Base-by-base conservation (phyloP, 2,888 invertebrate species). In the Himalopsyche anomala region DNA sequence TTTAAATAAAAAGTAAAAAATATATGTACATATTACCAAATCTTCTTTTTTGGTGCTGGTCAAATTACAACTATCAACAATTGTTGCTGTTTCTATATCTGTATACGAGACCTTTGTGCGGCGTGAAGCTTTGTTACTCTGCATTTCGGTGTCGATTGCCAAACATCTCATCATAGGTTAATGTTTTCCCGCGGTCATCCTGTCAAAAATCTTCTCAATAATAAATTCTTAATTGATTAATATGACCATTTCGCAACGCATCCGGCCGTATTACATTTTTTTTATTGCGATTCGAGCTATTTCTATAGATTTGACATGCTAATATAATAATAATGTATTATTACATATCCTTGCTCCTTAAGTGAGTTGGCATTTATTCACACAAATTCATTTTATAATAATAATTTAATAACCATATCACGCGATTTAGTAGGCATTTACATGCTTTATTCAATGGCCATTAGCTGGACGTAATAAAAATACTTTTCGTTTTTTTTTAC, bases 101-200 rank as follows among this genome's bases (percentile, higher is more conserved):
- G 28, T 36, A 36, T 74, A 28, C 36, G 38, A 36, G 74, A 12
- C 74, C 36, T 74, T 15, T 36, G 38, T 74, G 15, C 36, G 74
- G 19, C 36, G 36, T 5, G 36, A 15, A 74, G 74, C 74, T 74
- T 74, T 74, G 74, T 74, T 74, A 38, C 36, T 74, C 15, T 74
- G 15, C 15, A 36, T 74, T 74, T 74, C 15, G 74, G 74, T 74
- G 74, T 11, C 74, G 45, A 69, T 85, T 85, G 79, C 85, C 62
- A 82, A 82, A 85, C 42, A 38, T 82, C 74, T 17, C 74, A 11
- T 54, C 82, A 85, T 81, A 85, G 85, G 85, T 85, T 85, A 82
- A 82, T 54, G 17, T 85, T 55, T 85, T 85, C 85, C 82, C 82
- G 82, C 85, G 82, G 82, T 82, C 45, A 28, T 54, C 28, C 45